Conservation (phyloP, 1,140 invertebrate species). For the Zaprionus vittiger region DNA sequence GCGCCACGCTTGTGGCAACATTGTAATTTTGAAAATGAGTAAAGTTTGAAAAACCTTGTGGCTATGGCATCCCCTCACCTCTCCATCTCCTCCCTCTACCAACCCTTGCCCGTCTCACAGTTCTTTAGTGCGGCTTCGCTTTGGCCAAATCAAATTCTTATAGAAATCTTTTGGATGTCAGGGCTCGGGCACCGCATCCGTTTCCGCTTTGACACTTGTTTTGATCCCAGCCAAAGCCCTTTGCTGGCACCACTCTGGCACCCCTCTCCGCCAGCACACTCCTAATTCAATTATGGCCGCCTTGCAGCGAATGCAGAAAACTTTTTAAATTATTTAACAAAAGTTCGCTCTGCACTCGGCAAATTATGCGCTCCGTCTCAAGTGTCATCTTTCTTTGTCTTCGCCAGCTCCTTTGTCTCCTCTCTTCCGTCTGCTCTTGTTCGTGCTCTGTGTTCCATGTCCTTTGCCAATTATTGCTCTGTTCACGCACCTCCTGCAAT, state of each 20-base stretch:
- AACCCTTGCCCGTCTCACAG: too few species aligned
- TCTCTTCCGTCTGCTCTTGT: neutral
- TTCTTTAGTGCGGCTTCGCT: slow-evolving; percentile 31
- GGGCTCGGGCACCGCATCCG: slow-evolving; percentile 56
- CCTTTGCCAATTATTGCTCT: slow-evolving; percentile 64
- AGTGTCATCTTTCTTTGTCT: slow-evolving; percentile 72
- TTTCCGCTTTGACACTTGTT: slow-evolving; percentile 79
- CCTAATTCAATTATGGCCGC: slow-evolving; percentile 57
- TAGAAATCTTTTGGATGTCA: slow-evolving; percentile 55
- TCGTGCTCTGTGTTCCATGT: slow-evolving; percentile 11
- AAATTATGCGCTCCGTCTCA: slow-evolving; percentile 69
- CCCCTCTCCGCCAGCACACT: neutral
- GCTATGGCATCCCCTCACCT: slow-evolving; percentile 16
- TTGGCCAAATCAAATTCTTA: slow-evolving; percentile 74
- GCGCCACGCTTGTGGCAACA: slow-evolving; percentile 77
- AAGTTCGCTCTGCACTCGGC: slow-evolving; percentile 37
- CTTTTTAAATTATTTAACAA: slow-evolving; percentile 71
- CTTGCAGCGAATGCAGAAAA: slow-evolving; percentile 68
- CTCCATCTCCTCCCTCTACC: neutral
- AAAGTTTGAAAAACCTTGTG: slow-evolving; percentile 83
- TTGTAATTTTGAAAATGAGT: slow-evolving; percentile 84
- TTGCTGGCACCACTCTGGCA: neutral
- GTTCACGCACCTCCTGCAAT: slow-evolving; percentile 66
- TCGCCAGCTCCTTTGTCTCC: neutral
- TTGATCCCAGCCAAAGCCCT: slow-evolving; percentile 42